phyloP scores from a whole-genome alignment of 2,113 vertebrate species.

The Halichoerus grypus region DNA sequence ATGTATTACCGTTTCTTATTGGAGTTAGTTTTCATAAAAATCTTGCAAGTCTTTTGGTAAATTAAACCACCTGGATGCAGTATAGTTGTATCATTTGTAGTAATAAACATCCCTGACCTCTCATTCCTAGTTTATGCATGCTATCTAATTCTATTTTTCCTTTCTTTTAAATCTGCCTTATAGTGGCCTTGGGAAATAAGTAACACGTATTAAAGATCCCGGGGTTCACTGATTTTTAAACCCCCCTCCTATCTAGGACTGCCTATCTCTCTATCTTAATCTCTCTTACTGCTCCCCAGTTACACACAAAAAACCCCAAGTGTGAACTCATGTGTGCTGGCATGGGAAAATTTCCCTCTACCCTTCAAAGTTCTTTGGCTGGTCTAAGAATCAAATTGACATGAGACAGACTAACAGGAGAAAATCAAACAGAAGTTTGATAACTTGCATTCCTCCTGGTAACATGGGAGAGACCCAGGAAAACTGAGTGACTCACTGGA shows the following conservation, averaged over 20 bases:
- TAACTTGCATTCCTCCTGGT: background rate
- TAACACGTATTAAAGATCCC: background rate
- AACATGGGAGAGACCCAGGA: background rate
- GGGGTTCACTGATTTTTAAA: background rate
- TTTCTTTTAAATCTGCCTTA: background rate
- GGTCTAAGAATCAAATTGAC: background rate
- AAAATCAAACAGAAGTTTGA: background rate
- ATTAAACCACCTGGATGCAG: background rate
- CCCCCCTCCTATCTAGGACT: background rate
- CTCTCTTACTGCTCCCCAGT: accelerated
- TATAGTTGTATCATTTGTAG: background rate
- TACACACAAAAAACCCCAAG: background rate
- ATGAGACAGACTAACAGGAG: background rate
- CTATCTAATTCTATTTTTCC: background rate
- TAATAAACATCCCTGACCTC: background rate
- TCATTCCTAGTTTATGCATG: background rate
- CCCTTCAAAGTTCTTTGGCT: background rate
- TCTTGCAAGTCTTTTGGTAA: background rate
- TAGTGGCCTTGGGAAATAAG: background rate
- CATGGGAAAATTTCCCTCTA: background rate
- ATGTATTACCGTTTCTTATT: background rate
- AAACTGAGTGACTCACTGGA: background rate
- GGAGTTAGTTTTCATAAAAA: background rate
- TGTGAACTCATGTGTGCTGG: background rate
- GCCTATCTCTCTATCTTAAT: background rate